Conservation (phyloP, 2,113 vertebrate species). For the Rhadina sibilatrix region DNA sequence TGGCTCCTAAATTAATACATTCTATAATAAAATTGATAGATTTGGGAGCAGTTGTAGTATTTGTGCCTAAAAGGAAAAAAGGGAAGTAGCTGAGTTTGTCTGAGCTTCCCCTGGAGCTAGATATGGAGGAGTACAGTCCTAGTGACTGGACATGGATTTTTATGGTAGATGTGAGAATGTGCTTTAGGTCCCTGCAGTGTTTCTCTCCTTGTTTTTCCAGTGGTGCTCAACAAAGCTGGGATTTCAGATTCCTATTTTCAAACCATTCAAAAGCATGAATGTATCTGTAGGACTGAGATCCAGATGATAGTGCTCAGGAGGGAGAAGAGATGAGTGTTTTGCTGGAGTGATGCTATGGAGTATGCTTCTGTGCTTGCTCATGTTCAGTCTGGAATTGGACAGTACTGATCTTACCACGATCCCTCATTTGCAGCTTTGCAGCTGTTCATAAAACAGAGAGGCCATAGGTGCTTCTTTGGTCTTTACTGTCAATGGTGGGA, state of each 20-base stretch:
- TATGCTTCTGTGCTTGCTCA: not conserved
- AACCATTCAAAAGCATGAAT: not conserved
- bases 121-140: not conserved
- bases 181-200: not conserved
- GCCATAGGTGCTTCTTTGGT: not conserved
- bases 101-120: not conserved
- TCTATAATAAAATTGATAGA: not conserved
- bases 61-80: not conserved
- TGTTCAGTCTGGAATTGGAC: not conserved
- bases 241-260: not conserved
- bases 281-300: not conserved
- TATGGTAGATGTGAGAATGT: not conserved
- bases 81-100: not conserved
- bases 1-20: not conserved
- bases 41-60: not conserved
- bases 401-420: not conserved
- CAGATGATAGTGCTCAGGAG: not conserved
- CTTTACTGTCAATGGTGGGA: not conserved
- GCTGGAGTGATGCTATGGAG: not conserved
- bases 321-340: not conserved
- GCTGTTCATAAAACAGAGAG: not conserved
- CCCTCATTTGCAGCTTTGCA: not conserved
- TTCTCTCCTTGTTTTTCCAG: not conserved
- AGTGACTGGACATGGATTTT: not conserved
- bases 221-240: not conserved